Evolutionary conservation across 2,797 vertebrate genomes (phyloP).

Genomic region (Coilia nasus): DNA sequence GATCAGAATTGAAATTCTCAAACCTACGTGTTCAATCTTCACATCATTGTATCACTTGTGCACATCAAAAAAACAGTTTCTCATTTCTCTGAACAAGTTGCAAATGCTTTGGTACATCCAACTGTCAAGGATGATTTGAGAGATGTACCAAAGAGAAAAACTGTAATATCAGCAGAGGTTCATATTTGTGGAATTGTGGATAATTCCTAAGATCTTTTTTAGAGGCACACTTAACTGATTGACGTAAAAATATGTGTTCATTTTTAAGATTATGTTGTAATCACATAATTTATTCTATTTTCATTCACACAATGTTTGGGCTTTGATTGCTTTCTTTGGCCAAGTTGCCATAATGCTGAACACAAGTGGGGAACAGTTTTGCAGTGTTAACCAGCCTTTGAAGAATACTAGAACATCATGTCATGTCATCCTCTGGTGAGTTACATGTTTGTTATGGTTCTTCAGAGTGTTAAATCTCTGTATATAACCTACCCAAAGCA

Average conservation of each 20-base stretch:
- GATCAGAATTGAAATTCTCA: too few species aligned
- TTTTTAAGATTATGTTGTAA: background rate
- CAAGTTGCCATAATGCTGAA: background rate
- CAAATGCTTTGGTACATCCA: too few species aligned
- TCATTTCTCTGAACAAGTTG: too few species aligned
- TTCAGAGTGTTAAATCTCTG: background rate
- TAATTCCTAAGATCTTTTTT: background rate
- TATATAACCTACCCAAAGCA: background rate
- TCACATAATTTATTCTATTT: conserved; percentile 6
- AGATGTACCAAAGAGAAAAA: background rate
- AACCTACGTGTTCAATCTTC: too few species aligned
- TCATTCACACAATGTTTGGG: background rate
- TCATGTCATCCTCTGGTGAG: background rate
- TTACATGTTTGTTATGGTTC: background rate
- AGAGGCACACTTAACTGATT: background rate
- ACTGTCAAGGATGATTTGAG: too few species aligned
- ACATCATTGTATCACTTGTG: too few species aligned
- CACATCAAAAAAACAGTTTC: too few species aligned
- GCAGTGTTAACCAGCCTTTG: background rate
- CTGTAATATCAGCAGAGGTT: background rate
- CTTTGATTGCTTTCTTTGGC: background rate
- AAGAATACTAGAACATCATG: background rate
- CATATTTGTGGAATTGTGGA: background rate
- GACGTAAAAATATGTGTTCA: background rate
- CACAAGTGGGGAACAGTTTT: background rate